Evolutionary conservation across 2,797 vertebrate species (phyloP).

Genomic region (Chiropotes sagulatus): DNA sequence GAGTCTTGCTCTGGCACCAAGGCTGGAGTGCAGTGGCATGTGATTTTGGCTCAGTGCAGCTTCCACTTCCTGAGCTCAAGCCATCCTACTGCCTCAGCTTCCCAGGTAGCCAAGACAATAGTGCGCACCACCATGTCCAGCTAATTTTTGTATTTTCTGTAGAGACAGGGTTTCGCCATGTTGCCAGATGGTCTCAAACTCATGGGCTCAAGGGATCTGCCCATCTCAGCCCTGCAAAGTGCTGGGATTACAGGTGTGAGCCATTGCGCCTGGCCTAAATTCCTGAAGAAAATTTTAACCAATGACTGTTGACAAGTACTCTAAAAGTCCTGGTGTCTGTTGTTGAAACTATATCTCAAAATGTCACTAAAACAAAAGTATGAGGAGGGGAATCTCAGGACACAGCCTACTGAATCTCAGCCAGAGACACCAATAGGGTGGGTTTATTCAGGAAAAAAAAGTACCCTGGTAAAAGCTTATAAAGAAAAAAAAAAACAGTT

Average conservation of each 20-base stretch:
- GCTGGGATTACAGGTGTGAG: neutral
- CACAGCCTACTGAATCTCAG: neutral
- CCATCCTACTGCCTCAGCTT: neutral
- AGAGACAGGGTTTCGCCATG: neutral
- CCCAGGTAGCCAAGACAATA: neutral
- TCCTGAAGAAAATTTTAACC: constrained; percentile 29
- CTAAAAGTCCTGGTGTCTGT: neutral
- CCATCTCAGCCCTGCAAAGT: neutral
- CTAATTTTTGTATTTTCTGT: neutral
- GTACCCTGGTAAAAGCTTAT: neutral
- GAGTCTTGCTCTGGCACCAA: neutral
- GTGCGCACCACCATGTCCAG: neutral
- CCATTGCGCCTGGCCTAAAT: neutral
- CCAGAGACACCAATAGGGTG: neutral
- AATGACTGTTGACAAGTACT: neutral
- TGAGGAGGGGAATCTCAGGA: neutral
- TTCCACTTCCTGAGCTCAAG: neutral
- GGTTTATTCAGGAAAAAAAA: neutral
- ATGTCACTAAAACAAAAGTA: constrained; percentile 2
- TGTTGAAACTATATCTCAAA: neutral
- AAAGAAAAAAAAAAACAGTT: neutral
- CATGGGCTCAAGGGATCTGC: neutral
- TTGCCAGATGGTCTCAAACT: neutral
- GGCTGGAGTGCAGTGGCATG: neutral
- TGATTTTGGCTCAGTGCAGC: no score